A percentile compares a stretch with the other conserved stretches of the same genome.
Conservation (phyloP, 2,113 vertebrate genomes). For the Procavia capensis region DNA sequence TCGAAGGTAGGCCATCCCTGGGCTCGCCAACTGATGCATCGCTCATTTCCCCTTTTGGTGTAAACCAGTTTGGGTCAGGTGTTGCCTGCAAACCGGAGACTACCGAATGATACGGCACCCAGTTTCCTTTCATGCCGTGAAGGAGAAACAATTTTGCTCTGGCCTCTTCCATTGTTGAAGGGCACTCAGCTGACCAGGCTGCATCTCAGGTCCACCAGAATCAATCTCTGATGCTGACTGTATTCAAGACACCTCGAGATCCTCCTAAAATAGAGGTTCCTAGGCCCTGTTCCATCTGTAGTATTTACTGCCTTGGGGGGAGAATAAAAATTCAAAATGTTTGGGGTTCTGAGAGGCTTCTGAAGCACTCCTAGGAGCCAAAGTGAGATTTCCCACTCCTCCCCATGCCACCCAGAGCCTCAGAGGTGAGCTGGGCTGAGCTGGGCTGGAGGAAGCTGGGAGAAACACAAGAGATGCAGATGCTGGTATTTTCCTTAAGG, state of each 20-base stretch:
- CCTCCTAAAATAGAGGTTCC: not conserved
- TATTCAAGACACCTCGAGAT: not conserved
- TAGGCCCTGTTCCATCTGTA: not conserved
- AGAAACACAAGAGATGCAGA: no score
- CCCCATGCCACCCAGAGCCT: not conserved
- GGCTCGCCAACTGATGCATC: not conserved
- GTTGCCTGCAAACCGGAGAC: not conserved
- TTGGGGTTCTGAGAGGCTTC: not conserved
- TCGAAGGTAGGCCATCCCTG: not conserved
- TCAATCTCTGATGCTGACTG: not conserved
- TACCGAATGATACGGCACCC: not conserved
- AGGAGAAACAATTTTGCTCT: not conserved
- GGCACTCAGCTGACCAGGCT: not conserved
- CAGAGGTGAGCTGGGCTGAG: not conserved
- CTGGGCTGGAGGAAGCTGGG: rapidly evolving
- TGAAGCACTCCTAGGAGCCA: not conserved
- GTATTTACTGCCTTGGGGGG: not conserved
- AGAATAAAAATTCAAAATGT: not conserved
- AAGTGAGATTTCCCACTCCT: not conserved
- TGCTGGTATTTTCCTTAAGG: not conserved
- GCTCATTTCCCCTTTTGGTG: not conserved
- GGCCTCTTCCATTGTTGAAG: not conserved
- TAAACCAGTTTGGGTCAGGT: not conserved
- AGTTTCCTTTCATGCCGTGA: not conserved
- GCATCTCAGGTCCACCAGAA: not conserved